A percentile compares a stretch with the other conserved stretches of the same genome.
Evolutionary conservation across 2,888 invertebrate species (phyloP).

Genomic region (Agriopis aurantiaria): DNA sequence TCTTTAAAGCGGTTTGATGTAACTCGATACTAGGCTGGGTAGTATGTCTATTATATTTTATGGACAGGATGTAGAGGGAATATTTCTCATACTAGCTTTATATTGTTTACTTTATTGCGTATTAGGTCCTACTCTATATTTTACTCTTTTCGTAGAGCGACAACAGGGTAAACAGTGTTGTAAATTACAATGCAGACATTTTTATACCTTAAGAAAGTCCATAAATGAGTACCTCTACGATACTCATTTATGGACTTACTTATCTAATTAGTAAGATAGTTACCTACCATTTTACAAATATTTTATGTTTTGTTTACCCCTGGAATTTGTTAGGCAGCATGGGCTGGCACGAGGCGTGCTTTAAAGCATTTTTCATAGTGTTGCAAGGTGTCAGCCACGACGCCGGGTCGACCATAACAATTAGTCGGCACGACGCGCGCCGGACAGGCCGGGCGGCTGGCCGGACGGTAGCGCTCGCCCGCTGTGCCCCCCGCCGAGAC

Average conservation of each 20-base stretch:
- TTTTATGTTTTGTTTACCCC: constrained; percentile 9
- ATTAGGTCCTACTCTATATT: background rate
- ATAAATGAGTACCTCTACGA: too few species aligned
- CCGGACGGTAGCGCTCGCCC: constrained; percentile 75
- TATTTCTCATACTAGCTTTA: constrained; percentile 45
- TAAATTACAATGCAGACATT: too few species aligned
- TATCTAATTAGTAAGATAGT: too few species aligned
- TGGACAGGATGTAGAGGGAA: constrained; percentile 55
- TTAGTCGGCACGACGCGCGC: constrained; percentile 59
- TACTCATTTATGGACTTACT: too few species aligned
- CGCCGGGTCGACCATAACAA: constrained; percentile 66
- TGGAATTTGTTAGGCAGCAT: constrained; percentile 33
- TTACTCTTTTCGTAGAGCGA: background rate
- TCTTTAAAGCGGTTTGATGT: constrained; percentile 78
- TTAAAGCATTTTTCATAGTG: constrained; percentile 54
- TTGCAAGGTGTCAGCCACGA: constrained; percentile 55
- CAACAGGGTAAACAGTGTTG: too few species aligned
- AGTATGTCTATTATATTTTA: constrained; percentile 75
- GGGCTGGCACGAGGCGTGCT: constrained; percentile 33
- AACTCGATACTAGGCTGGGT: constrained; percentile 72
- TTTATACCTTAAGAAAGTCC: too few species aligned
- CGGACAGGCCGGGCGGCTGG: constrained; percentile 50
- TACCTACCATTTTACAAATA: background rate
- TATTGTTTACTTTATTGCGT: constrained; percentile 24
- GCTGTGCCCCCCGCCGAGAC: constrained; percentile 76